phyloP scores from a whole-genome alignment of 2,888 invertebrate species.

The Tricholauxania praeusta region DNA sequence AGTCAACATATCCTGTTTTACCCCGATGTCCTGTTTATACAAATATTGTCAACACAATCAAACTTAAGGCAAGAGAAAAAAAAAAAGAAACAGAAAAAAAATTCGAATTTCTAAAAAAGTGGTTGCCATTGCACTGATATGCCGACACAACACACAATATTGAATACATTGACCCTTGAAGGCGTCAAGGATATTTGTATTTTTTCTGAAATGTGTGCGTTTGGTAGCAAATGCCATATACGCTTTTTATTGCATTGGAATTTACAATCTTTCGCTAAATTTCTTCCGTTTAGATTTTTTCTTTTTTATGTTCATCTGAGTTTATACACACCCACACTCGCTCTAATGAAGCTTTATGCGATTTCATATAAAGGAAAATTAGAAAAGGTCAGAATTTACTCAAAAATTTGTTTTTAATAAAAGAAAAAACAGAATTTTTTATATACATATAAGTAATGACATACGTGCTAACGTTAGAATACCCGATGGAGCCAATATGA shows the following conservation, averaged over 20 bases:
- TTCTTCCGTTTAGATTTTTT: neutral
- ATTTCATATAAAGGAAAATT: neutral
- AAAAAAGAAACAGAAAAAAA: neutral
- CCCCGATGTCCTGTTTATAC: too few relatives aligned
- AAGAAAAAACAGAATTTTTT: too few relatives aligned
- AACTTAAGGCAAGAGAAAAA: neutral
- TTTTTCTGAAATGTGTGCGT: neutral
- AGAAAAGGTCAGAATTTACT: too few relatives aligned
- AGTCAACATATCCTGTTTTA: too few relatives aligned
- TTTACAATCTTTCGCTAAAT: slow-evolving; percentile 10
- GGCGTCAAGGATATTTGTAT: slow-evolving; percentile 27
- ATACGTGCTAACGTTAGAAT: too few relatives aligned
- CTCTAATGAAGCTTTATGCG: neutral
- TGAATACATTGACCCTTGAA: slow-evolving; percentile 8
- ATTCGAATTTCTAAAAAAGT: neutral
- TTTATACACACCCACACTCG: too few relatives aligned
- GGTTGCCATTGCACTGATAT: neutral
- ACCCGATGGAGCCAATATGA: too few relatives aligned
- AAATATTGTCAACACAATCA: neutral
- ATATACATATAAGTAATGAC: too few relatives aligned
- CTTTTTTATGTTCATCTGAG: too few relatives aligned
- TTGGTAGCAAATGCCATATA: neutral
- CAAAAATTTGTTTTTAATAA: too few relatives aligned
- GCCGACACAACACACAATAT: neutral
- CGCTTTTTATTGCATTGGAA: slow-evolving; percentile 1